A percentile compares a stretch with the other conserved stretches of the same genome.
Conservation (phyloP, 2,113 vertebrate species). For the Forbesichthys papilliferus region DNA sequence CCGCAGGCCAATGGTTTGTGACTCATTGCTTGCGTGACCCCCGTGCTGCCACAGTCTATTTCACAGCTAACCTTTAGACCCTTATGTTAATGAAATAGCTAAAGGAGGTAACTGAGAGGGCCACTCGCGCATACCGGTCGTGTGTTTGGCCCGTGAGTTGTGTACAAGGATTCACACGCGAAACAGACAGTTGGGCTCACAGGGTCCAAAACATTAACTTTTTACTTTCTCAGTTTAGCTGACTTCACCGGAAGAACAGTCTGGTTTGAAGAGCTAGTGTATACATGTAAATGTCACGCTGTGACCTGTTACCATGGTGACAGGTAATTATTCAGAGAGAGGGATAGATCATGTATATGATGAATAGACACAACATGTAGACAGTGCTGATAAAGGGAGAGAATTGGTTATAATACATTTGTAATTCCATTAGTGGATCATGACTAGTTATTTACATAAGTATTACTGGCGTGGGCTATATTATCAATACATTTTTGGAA, state of each 20-base stretch:
- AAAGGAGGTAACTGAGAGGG: constrained; percentile 8
- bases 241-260: too few species aligned
- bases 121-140: background rate
- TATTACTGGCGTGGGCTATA: too few species aligned
- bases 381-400: too few species aligned
- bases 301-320: too few species aligned
- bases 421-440: too few species aligned
- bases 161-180: background rate
- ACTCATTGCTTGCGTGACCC: background rate
- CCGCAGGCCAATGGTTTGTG: background rate
- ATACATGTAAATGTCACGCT: background rate
- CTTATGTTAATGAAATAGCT: constrained; percentile 26
- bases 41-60: constrained; percentile 13
- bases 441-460: too few species aligned
- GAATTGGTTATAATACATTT: too few species aligned
- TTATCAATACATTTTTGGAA: too few species aligned
- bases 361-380: too few species aligned
- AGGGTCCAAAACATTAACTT: background rate
- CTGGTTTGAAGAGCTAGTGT: background rate
- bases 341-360: too few species aligned
- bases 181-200: background rate
- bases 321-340: too few species aligned
- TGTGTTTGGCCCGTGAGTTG: background rate
- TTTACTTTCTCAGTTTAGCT: background rate
- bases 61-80: constrained; percentile 25